These are phyloP conservation scores for Anoplopoma fimbria DNA, from an alignment of 2,113 vertebrate species.

Conservation along the genomic window DNA sequence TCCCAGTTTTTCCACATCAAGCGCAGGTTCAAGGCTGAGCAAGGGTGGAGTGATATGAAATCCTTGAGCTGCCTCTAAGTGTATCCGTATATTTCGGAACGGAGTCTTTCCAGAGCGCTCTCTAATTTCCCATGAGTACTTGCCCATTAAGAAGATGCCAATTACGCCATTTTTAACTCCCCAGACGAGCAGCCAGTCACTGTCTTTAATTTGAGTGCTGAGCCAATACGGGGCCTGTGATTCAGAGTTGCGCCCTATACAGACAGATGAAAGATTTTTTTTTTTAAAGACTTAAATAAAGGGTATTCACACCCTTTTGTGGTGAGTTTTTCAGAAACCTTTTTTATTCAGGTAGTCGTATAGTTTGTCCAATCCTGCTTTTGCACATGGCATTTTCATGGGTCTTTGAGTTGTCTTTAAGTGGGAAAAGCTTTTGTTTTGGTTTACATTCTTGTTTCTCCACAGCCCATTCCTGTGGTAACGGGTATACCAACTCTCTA, in stretches of 20 bases:
- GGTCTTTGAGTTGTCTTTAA: background rate
- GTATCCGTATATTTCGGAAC: slow-evolving; percentile 49
- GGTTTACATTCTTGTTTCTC: slow-evolving; percentile 1
- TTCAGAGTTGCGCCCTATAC: slow-evolving; percentile 38
- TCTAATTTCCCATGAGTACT: slow-evolving; percentile 78
- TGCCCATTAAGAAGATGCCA: slow-evolving; percentile 78
- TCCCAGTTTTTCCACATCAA: background rate
- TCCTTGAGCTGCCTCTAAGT: slow-evolving; percentile 29
- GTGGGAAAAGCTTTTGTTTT: slow-evolving; percentile 6
- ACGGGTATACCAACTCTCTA: background rate
- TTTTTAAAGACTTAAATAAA: slow-evolving; percentile 15
- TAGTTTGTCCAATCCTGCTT: background rate
- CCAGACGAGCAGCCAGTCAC: slow-evolving; percentile 49
- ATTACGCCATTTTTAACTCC: slow-evolving; percentile 81
- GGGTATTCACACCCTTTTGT: slow-evolving; percentile 34
- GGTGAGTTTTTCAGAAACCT: slow-evolving; percentile 2
- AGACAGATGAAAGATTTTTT: slow-evolving; percentile 7
- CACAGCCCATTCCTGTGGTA: slow-evolving; percentile 58
- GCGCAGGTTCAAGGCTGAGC: background rate
- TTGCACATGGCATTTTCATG: background rate
- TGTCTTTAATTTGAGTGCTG: slow-evolving; percentile 77
- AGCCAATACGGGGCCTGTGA: slow-evolving; percentile 57
- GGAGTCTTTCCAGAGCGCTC: slow-evolving; percentile 52
- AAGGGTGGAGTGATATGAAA: slow-evolving; percentile 29
- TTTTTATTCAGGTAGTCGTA: slow-evolving; percentile 34